phyloP scores from a whole-genome alignment of 2,113 vertebrate genomes.

The Rhagologus leucostigma region DNA sequence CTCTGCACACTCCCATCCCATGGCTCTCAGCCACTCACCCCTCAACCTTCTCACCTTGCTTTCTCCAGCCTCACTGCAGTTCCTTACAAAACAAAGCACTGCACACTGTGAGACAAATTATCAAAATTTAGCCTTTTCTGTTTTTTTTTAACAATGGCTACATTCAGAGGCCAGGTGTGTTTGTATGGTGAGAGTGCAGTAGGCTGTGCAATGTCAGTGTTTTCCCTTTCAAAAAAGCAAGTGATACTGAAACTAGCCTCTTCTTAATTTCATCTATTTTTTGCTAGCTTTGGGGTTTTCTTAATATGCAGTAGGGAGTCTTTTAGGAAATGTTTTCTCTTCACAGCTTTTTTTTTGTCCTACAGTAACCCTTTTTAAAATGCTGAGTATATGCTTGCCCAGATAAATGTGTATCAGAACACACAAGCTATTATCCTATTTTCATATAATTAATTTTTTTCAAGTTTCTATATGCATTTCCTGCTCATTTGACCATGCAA shows the following conservation, averaged over 20 bases:
- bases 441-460: conserved; percentile 74
- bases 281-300: not conserved
- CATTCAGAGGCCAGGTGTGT: not conserved
- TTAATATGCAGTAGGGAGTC: not conserved
- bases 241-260: conserved; percentile 19
- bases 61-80: not conserved
- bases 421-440: conserved; percentile 68
- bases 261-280: conserved; percentile 33
- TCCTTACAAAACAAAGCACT: not conserved
- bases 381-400: conserved; percentile 25
- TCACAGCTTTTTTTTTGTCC: conserved; percentile 3
- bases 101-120: not conserved
- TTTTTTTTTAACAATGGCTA: not conserved
- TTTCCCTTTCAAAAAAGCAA: not conserved
- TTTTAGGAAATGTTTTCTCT: conserved; percentile 42
- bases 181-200: not conserved
- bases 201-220: not conserved
- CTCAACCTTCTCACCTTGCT: not conserved
- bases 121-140: not conserved
- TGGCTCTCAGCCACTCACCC: not conserved
- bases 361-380: conserved; percentile 50
- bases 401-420: conserved; percentile 63
- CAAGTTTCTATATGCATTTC: conserved; percentile 64
- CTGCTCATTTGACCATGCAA: conserved; percentile 76
- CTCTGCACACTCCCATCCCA: not conserved